phyloP scores from a whole-genome alignment of 2,888 invertebrate species.

The Plagodis dolabraria region DNA sequence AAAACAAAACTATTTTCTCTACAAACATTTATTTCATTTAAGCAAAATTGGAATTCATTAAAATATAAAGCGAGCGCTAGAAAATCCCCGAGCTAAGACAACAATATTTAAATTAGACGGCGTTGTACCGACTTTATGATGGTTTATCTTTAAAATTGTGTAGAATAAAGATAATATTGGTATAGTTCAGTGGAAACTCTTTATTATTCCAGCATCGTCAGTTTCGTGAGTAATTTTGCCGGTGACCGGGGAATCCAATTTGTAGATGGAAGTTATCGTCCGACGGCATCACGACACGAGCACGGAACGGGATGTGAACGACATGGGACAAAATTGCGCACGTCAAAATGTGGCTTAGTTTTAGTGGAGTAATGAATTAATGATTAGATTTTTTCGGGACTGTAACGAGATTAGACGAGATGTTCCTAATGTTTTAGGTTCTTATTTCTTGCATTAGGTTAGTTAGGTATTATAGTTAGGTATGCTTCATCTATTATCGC shows the following conservation, averaged over 20 bases:
- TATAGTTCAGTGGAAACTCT: constrained; percentile 30
- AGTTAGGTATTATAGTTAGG: too few relatives aligned
- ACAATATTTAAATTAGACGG: constrained; percentile 30
- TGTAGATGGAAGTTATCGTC: constrained; percentile 40
- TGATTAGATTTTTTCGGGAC: constrained; percentile 3
- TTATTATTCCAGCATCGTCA: constrained; percentile 36
- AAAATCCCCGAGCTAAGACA: constrained; percentile 21
- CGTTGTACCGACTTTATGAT: constrained; percentile 23
- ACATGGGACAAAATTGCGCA: constrained; percentile 9
- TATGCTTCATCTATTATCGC: too few relatives aligned
- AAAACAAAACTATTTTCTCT: not conserved
- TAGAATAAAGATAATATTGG: constrained; percentile 24
- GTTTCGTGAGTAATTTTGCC: constrained; percentile 30
- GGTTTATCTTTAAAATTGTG: constrained; percentile 30
- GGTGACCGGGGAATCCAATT: constrained; percentile 45
- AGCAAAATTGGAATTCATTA: constrained; percentile 8
- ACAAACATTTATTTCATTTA: constrained; percentile 2
- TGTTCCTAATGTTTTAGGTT: not conserved
- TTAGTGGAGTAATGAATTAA: constrained; percentile 6
- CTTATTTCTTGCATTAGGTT: too few relatives aligned
- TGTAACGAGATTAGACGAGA: not conserved
- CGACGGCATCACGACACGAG: constrained; percentile 23
- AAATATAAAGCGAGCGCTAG: constrained; percentile 15
- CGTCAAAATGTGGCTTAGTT: constrained; percentile 6
- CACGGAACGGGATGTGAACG: constrained; percentile 1